A percentile compares a stretch with the other conserved stretches of the same genome.
Evolutionary conservation across 2,888 invertebrate genomes (phyloP).

Genomic region (Scaptodrosophila latifasciaeformis): DNA sequence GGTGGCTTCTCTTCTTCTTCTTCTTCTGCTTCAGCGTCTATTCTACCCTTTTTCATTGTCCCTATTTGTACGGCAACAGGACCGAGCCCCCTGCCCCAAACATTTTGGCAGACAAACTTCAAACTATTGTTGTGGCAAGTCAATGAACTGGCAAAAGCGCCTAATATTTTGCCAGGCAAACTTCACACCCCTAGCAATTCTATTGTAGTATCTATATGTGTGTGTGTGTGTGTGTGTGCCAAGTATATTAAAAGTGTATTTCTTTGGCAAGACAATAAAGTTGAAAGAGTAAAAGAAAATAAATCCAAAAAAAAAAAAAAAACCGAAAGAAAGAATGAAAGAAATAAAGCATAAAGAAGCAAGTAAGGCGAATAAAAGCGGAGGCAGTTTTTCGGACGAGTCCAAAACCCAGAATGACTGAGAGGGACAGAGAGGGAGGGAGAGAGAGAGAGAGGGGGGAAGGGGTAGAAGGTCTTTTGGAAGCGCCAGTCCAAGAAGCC

Average conservation of each 20-base stretch:
- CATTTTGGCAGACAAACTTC: slow-evolving; percentile 64
- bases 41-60: no score
- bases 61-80: no score
- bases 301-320: neutral
- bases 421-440: neutral
- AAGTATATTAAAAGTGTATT: slow-evolving; percentile 63
- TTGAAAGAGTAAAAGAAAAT: slow-evolving; percentile 28
- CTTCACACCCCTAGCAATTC: slow-evolving; percentile 26
- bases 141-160: slow-evolving; percentile 65
- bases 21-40: no score
- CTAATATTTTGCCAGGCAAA: slow-evolving; percentile 52
- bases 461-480: neutral
- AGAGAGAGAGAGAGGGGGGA: neutral
- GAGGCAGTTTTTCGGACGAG: no score
- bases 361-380: no score
- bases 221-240: no score
- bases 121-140: slow-evolving; percentile 65
- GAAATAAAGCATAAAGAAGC: no score
- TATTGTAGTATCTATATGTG: no score
- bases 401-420: no score
- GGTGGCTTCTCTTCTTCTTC: no score
- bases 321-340: no score
- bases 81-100: neutral
- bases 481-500: no score
- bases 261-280: slow-evolving; percentile 67